Evolutionary conservation across 2,888 invertebrate species (phyloP).

Genomic region (Patella depressa): DNA sequence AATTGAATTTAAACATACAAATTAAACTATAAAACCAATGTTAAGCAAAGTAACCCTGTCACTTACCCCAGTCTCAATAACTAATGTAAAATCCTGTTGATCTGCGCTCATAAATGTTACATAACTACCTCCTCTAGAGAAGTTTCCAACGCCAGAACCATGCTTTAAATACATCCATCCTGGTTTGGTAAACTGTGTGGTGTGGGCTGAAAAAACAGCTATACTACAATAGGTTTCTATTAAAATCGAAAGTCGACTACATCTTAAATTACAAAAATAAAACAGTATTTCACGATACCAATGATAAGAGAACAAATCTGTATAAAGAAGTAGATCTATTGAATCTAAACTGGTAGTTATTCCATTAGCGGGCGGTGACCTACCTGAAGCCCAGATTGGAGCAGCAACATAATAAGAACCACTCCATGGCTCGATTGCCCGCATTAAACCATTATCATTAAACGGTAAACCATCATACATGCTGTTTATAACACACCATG

Average conservation of each 20-base stretch:
- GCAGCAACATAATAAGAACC: neutral
- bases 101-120: neutral
- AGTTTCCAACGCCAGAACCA: neutral
- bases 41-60: neutral
- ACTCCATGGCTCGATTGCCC: neutral
- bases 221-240: too few species aligned
- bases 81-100: neutral
- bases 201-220: neutral
- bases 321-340: too few species aligned
- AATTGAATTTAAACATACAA: too few species aligned
- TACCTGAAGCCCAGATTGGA: constrained; percentile 6
- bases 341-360: too few species aligned
- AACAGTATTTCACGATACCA: too few species aligned
- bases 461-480: neutral
- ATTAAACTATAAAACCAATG: too few species aligned
- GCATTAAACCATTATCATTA: neutral
- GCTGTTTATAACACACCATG: constrained; percentile 6
- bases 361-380: too few species aligned
- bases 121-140: constrained; percentile 1
- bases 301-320: too few species aligned
- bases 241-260: too few species aligned
- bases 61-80: constrained; percentile 3
- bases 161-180: constrained; percentile 1
- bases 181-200: constrained; percentile 8
- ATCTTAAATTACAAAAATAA: too few species aligned